Evolutionary conservation across 2,113 vertebrate genomes (phyloP).

Genomic region (Macquaria australasica): DNA sequence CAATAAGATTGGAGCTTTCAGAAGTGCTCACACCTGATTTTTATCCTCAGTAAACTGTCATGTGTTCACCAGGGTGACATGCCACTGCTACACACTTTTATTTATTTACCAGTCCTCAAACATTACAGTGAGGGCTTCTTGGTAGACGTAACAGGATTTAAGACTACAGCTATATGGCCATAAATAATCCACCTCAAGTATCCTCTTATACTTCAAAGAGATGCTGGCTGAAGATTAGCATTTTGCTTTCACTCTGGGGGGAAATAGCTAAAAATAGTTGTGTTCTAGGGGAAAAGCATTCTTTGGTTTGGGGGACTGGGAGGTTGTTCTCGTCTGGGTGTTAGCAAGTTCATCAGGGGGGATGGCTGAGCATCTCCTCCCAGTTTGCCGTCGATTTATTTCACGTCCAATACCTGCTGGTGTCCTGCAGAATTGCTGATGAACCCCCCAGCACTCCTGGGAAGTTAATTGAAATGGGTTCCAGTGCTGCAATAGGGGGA

Average conservation of each 20-base stretch:
- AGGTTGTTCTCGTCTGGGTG: conserved; percentile 61
- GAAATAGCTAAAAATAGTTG: conserved; percentile 76
- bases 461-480: conserved; percentile 71
- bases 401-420: conserved; percentile 50
- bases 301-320: conserved; percentile 35
- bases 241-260: conserved; percentile 68
- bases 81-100: conserved; percentile 18
- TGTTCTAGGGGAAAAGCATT: conserved; percentile 30
- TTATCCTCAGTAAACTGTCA: conserved; percentile 45
- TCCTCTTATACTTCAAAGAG: conserved; percentile 83
- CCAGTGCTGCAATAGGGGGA: conserved; percentile 39
- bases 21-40: conserved; percentile 46
- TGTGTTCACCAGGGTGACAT: conserved; percentile 17
- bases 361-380: conserved; percentile 25
- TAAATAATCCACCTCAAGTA: conserved; percentile 84
- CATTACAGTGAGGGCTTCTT: conserved; percentile 48
- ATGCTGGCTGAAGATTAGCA: conserved; percentile 80
- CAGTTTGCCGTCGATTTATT: conserved; percentile 54
- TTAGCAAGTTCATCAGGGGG: conserved; percentile 56
- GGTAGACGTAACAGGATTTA: conserved; percentile 77
- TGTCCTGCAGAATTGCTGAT: conserved; percentile 65
- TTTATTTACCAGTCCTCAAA: conserved; percentile 53
- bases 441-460: conserved; percentile 56
- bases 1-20: conserved; percentile 9
- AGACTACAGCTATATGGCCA: conserved; percentile 70